Conservation (phyloP, 1,140 invertebrate genomes). For the Semibalanus balanoides region DNA sequence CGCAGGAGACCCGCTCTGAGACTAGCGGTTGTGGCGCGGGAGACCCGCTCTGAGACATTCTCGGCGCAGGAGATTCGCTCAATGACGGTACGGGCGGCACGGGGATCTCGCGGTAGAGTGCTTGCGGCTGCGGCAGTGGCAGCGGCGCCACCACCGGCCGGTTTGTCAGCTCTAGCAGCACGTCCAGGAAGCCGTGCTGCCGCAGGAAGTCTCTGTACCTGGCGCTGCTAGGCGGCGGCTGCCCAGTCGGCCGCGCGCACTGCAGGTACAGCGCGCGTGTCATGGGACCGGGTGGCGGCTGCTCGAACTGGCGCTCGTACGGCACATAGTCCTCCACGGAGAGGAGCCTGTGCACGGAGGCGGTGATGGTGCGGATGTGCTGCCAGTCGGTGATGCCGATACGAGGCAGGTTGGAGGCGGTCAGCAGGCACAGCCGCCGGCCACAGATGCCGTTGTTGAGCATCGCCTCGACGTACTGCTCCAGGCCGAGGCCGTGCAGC, state of each 20-base stretch:
- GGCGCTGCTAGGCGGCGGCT: not conserved
- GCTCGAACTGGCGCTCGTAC: not conserved
- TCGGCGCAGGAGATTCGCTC: no score
- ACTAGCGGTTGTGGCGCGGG: no score
- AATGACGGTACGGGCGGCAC: not conserved
- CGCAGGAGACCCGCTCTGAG: no score
- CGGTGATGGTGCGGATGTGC: not conserved
- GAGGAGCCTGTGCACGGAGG: not conserved
- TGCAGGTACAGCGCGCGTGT: constrained; percentile 4
- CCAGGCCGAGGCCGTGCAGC: not conserved
- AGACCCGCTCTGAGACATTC: no score
- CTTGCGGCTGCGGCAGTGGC: not conserved
- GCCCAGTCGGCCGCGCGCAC: not conserved
- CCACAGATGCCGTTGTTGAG: not conserved
- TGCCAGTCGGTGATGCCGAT: not conserved
- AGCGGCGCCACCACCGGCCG: not conserved
- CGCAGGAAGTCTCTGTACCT: not conserved
- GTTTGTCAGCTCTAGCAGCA: not conserved
- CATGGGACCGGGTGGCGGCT: not conserved
- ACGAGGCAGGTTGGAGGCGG: not conserved
- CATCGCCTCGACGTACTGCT: not conserved
- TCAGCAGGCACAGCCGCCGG: not conserved
- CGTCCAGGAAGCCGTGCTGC: not conserved
- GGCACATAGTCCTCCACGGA: not conserved
- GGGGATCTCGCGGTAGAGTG: not conserved